Evolutionary conservation across 1,140 invertebrate genomes (phyloP).

Genomic region (Copidosoma floridanum): DNA sequence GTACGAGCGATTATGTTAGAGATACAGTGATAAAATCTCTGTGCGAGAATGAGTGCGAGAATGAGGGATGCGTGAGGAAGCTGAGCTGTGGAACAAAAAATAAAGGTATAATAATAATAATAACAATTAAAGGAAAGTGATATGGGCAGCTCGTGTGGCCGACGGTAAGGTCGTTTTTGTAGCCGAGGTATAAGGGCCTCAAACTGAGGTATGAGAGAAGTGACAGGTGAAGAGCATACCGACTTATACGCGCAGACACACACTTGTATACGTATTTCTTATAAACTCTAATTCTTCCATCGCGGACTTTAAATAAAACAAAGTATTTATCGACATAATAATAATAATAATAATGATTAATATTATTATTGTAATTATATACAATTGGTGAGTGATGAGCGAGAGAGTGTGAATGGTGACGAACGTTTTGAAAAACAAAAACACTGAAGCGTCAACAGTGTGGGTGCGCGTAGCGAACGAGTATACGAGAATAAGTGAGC

Average conservation of each 20-base stretch:
- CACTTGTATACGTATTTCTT: slow-evolving; percentile 60
- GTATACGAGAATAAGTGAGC: slow-evolving; percentile 41
- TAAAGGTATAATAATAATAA: slow-evolving; percentile 29
- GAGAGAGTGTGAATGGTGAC: neutral
- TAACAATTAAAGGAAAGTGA: slow-evolving; percentile 34
- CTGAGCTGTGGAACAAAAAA: slow-evolving; percentile 5
- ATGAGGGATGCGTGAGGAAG: slow-evolving; percentile 16
- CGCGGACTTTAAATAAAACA: slow-evolving; percentile 52
- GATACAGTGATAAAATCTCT: slow-evolving; percentile 31
- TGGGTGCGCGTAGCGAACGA: no score
- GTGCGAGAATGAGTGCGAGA: slow-evolving; percentile 23
- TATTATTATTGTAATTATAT: slow-evolving; percentile 57
- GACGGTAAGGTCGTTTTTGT: neutral
- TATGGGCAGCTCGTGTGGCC: slow-evolving; percentile 20
- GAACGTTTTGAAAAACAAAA: slow-evolving; percentile 1
- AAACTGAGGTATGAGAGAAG: no score
- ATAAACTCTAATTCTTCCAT: slow-evolving; percentile 59
- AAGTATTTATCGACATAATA: slow-evolving; percentile 58
- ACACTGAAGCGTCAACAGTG: no score
- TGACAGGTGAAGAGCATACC: slow-evolving; percentile 32
- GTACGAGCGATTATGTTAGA: no score
- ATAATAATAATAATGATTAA: slow-evolving; percentile 55
- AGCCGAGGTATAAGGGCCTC: slow-evolving; percentile 28
- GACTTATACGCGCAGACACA: slow-evolving; percentile 37
- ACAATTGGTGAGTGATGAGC: slow-evolving; percentile 48